These are phyloP conservation scores for Morelia viridis DNA, from an alignment of 2,797 vertebrate species.

Conservation along the genomic window DNA sequence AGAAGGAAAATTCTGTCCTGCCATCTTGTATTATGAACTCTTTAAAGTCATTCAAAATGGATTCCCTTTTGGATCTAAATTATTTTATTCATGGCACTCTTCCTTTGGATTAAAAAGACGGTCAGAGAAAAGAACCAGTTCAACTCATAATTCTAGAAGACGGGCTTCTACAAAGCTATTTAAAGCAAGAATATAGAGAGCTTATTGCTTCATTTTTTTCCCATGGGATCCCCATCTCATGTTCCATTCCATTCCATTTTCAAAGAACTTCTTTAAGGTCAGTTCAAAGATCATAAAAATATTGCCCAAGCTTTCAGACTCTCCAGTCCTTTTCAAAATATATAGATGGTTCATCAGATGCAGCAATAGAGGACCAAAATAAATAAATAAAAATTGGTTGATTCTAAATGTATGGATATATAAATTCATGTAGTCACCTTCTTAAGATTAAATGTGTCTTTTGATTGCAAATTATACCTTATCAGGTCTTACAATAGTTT, in stretches of 20 bases:
- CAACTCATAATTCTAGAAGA: background rate
- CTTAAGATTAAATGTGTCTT: background rate
- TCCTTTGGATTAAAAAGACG: background rate
- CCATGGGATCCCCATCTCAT: background rate
- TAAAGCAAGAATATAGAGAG: background rate
- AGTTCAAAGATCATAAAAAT: background rate
- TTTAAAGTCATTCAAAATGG: background rate
- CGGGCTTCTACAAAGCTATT: background rate
- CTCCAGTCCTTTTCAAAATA: too few relatives aligned
- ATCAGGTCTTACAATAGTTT: background rate
- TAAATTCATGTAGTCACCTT: background rate
- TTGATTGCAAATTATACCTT: background rate
- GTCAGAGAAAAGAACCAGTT: background rate
- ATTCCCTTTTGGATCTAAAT: background rate
- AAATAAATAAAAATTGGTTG: background rate
- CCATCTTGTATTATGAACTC: background rate
- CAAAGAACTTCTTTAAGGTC: background rate
- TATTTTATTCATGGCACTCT: background rate
- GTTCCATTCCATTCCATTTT: background rate
- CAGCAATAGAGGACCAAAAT: background rate
- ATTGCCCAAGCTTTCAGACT: background rate
- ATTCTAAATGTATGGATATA: background rate
- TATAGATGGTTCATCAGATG: too few relatives aligned
- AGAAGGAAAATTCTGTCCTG: constrained; percentile 11
- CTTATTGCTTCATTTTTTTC: background rate